Base-by-base conservation (phyloP, 2,113 vertebrate genomes). In the Electrona antarctica region DNA sequence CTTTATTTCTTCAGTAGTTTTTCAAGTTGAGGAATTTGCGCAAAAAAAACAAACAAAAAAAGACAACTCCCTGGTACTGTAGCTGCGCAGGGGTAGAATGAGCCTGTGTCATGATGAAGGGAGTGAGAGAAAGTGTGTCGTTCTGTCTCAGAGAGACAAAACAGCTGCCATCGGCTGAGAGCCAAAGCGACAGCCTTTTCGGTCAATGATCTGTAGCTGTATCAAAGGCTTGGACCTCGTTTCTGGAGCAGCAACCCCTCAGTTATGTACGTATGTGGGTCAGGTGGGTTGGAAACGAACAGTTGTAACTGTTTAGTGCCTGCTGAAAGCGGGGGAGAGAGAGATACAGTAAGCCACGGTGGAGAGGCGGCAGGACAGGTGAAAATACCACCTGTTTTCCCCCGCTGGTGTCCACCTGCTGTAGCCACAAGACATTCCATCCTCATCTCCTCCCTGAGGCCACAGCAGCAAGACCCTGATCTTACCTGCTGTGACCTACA, bases 321-420 rank as follows among this genome's bases (percentile, higher is more conserved):
- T 81, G 79, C 76, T 33, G 60, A 15, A 74, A 64, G 67, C 63
- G 72, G 78, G 76, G 10, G 33, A 65, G 83, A 76, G 74, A 59
- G 68, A 64, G 63, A 76, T 62, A 71, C 59, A 58, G 45, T 49
- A 47, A 71, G 84, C 73, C 70, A 67, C 69, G 29, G 62, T n/a
- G 69, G 63, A 58, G 71, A 55, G 6, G 56, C 29, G 62, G 56
- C 21, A 41, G 60, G 65, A 66, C 73, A 64, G 60, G 66, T 64
- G 69, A 64, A 2, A 33, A 77, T 77, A 60, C 67, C 5, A n/a
- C 28, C 52, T 65, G 54, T 69, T 77, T 75, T 77, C 29, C 48
- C 92, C 92, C 79, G 89, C 94, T 94, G 92, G 21, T 67, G 73
- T 86, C 86, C 93, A 93, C 93, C 94, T 94, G 93, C 85, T 63